Percentiles rank a stretch among this genome's conserved stretches.
These are phyloP conservation scores for Macquaria australasica DNA, from an alignment of 2,113 vertebrate species.

Conservation along the genomic window DNA sequence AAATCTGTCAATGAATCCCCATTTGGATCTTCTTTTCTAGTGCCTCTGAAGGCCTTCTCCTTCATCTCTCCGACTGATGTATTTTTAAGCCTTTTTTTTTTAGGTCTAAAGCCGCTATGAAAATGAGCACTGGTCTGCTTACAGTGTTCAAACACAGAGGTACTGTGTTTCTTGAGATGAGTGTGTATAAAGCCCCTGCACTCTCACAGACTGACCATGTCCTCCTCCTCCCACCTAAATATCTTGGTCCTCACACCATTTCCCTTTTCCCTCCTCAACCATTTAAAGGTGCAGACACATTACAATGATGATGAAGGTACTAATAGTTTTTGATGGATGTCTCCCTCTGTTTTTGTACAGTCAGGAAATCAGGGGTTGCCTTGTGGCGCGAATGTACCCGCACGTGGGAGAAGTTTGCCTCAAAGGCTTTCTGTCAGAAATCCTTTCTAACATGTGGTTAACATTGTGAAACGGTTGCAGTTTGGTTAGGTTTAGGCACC, in stretches of 20 bases:
- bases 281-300: not conserved
- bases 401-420: no score
- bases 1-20: conserved; percentile 65
- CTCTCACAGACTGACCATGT: conserved; percentile 1
- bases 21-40: conserved; percentile 51
- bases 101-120: conserved; percentile 55
- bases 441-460: no score
- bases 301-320: not conserved
- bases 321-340: not conserved
- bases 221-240: conserved; percentile 19
- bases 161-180: conserved; percentile 38
- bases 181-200: conserved; percentile 20
- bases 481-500: no score
- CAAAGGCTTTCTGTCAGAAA: no score
- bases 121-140: conserved; percentile 44
- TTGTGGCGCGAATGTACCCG: not conserved
- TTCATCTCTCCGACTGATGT: conserved; percentile 68
- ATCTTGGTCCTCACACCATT: not conserved
- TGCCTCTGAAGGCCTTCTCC: conserved; percentile 52
- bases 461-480: no score
- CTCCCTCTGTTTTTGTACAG: not conserved
- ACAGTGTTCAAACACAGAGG: conserved; percentile 30
- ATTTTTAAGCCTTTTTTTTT: conserved; percentile 56
- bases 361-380: not conserved
- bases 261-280: not conserved